Evolutionary conservation across 2,797 vertebrate species (phyloP), one percentile per base, ranked within the genome.

Genomic region (Xerus rutilus): DNA sequence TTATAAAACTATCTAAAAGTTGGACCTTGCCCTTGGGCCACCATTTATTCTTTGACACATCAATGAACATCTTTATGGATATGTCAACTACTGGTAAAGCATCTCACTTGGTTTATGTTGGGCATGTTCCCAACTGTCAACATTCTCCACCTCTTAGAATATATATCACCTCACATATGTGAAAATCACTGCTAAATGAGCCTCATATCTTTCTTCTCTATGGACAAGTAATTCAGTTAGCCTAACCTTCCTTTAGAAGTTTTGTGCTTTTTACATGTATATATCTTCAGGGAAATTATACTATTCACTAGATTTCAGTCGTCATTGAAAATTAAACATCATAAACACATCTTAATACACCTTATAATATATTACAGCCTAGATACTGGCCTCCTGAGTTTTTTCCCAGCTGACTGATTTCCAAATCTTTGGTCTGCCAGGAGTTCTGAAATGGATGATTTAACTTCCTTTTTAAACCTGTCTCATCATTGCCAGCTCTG

Each of bases 1-100:
- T 90, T 83, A 88, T 62, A 72, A 67, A 93, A 70, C 69, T 91
- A 93, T 65, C 86, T 43, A 65, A 77, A 86, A 95, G 45, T n/a
- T 45, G 81, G 3, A 28, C 4, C 35, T 76, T 47, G 17, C 0
- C 54, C 69, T 93, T 52, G 79, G 70, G 54, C 32, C 11, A 79
- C 30, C 7, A 49, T 81, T 92, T 82, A 28, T 92, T 49, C 77
- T 89, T 73, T 93, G 86, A 91, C 23, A 74, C 11, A 62, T 14
- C 82, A 85, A 45, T 5, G 86, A 95, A 69, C 47, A 39, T 67
- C 39, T 69, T 57, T 74, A 86, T 21, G 35, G 39, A 64, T 28
- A 54, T 14, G 32, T 13, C 86, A 94, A 32, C 7, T 43, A 82
- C 20, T 70, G 23, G 59, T 13, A 52, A 83, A 90, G 62, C 30